Evolutionary conservation across 2,888 invertebrate genomes (phyloP).

Genomic region (Caradrina clavipalpis): DNA sequence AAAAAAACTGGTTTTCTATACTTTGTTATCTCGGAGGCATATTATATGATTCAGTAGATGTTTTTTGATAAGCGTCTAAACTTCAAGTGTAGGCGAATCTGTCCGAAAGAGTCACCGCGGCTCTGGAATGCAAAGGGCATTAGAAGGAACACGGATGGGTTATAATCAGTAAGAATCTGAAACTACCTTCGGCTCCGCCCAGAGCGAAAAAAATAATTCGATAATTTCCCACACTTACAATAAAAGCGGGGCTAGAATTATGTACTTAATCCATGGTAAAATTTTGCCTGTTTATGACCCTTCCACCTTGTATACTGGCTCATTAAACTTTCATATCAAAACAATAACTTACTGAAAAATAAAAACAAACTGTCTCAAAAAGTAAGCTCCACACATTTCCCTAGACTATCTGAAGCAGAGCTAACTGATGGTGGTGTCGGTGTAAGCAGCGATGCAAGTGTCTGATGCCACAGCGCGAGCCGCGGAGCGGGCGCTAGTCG

Average conservation of each 20-base stretch:
- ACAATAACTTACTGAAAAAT: background rate
- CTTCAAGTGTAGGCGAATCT: background rate
- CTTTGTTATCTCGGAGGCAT: too few relatives aligned
- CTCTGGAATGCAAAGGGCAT: too few relatives aligned
- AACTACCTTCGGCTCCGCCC: too few relatives aligned
- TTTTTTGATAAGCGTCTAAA: too few relatives aligned
- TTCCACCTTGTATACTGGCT: background rate
- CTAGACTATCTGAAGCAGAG: slow-evolving; percentile 6
- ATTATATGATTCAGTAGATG: too few relatives aligned
- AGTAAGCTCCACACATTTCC: background rate
- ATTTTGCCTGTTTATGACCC: background rate
- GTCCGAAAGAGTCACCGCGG: too few relatives aligned
- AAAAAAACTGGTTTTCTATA: too few relatives aligned
- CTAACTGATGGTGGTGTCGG: slow-evolving; percentile 27
- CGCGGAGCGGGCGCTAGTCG: slow-evolving; percentile 74
- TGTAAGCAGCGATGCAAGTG: slow-evolving; percentile 31
- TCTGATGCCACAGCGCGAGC: slow-evolving; percentile 33
- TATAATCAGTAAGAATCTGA: too few relatives aligned
- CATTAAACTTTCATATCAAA: background rate
- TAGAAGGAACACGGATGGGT: too few relatives aligned
- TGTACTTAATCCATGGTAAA: background rate
- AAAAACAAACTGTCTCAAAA: background rate
- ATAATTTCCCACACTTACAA: too few relatives aligned
- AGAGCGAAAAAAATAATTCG: too few relatives aligned
- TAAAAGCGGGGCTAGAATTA: background rate